These are phyloP conservation scores for Brachypodius melanocephalos DNA, from an alignment of 2,113 vertebrate species.

Conservation along the genomic window DNA sequence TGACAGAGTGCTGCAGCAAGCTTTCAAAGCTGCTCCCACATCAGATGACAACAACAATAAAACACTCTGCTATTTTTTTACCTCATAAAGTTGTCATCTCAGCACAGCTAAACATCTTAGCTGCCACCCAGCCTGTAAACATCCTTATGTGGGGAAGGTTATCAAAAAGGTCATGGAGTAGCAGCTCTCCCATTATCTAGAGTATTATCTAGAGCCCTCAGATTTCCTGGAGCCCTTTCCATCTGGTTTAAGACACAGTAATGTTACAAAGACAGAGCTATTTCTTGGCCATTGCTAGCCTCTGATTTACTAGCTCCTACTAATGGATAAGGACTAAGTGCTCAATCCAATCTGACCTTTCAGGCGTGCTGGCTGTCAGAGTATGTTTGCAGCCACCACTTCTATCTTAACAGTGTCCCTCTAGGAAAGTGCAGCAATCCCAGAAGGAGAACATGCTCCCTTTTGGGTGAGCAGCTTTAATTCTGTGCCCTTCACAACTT, in stretches of 20 bases:
- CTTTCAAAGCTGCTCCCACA: conserved; percentile 32
- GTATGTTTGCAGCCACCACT: not conserved
- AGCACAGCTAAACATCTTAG: not conserved
- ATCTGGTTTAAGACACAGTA: conserved; percentile 35
- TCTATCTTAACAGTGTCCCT: not conserved
- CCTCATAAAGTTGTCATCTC: conserved; percentile 56
- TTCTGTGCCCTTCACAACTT: not conserved
- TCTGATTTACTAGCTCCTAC: conserved; percentile 58
- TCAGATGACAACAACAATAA: not conserved
- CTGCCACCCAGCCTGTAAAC: conserved; percentile 37
- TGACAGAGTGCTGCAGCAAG: conserved; percentile 5
- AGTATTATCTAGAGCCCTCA: conserved; percentile 63
- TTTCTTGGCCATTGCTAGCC: conserved; percentile 19
- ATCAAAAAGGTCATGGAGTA: conserved; percentile 44
- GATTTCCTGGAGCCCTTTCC: conserved; percentile 62
- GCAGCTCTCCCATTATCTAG: conserved; percentile 44
- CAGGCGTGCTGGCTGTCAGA: conserved; percentile 36
- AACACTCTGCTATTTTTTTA: conserved; percentile 20
- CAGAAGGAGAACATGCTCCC: not conserved
- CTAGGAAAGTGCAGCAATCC: not conserved
- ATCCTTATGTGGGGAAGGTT: conserved; percentile 36
- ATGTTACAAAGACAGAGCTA: conserved; percentile 27
- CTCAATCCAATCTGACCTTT: conserved; percentile 54
- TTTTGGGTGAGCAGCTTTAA: not conserved
- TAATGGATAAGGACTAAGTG: conserved; percentile 54